These are phyloP conservation scores for Dicranocentrus wangi DNA, from an alignment of 2,888 invertebrate species.

Conservation along the genomic window DNA sequence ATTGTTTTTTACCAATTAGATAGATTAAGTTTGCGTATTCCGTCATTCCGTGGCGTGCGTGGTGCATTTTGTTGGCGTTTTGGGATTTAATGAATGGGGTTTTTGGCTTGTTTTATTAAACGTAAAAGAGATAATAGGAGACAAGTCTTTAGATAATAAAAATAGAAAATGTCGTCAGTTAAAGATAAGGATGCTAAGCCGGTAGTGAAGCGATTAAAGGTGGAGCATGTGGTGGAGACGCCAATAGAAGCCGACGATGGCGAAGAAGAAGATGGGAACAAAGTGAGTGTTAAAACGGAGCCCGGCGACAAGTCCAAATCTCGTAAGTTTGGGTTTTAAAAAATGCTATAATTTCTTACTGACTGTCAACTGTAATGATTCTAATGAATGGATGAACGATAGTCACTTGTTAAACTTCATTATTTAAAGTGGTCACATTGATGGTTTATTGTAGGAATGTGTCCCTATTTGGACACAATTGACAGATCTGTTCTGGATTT, in stretches of 20 bases:
- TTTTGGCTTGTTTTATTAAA: too few species aligned
- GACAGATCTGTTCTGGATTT: constrained; percentile 97
- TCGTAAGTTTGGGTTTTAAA: constrained; percentile 31
- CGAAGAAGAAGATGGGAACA: background rate
- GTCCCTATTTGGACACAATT: constrained; percentile 98
- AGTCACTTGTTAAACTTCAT: background rate
- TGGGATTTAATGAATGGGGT: too few species aligned
- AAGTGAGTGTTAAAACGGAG: constrained; percentile 13
- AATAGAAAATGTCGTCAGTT: too few species aligned
- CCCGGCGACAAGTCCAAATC: constrained; percentile 32
- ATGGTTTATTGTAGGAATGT: constrained; percentile 77
- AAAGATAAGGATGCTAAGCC: constrained; percentile 24
- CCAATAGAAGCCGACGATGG: background rate
- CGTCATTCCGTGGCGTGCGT: too few species aligned
- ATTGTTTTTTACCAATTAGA: too few species aligned
- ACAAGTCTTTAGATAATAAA: too few species aligned
- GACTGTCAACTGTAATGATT: background rate
- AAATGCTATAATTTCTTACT: too few species aligned
- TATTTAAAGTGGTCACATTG: background rate
- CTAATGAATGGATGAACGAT: too few species aligned
- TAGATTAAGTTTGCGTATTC: too few species aligned
- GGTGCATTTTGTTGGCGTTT: too few species aligned
- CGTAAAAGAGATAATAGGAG: too few species aligned
- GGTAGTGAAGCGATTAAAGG: constrained; percentile 43
- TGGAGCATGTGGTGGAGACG: too few species aligned